phyloP scores from a whole-genome alignment of 2,888 invertebrate genomes.

The Lutraria lutraria region DNA sequence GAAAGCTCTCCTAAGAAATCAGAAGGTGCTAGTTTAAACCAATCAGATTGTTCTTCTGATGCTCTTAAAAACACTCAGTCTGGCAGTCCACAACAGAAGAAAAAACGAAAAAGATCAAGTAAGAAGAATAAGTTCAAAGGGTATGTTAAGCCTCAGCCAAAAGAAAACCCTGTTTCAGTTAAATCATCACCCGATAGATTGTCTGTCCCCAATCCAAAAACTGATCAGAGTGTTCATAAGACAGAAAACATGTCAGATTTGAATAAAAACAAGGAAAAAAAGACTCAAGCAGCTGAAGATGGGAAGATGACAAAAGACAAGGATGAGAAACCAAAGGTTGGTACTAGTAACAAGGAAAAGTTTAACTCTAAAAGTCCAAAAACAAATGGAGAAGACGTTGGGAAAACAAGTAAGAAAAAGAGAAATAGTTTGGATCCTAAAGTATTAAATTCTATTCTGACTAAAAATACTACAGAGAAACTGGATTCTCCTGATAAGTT shows the following conservation, averaged over 20 bases:
- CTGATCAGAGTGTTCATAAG: neutral
- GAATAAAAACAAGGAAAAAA: neutral
- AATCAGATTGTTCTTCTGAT: neutral
- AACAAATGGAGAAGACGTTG: neutral
- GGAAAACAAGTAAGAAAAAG: neutral
- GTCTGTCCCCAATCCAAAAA: neutral
- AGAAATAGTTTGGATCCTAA: conserved; percentile 28
- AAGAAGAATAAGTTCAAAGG: conserved; percentile 69
- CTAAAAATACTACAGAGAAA: conserved; percentile 15
- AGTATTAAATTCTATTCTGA: conserved; percentile 28
- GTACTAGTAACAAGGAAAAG: neutral
- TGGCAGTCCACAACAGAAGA: conserved; percentile 26
- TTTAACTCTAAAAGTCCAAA: neutral
- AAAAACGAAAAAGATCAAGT: conserved; percentile 56
- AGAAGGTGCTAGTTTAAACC: neutral
- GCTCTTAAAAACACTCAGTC: neutral
- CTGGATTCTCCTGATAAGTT: neutral
- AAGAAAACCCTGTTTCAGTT: neutral
- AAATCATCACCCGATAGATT: neutral
- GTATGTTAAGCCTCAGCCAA: conserved; percentile 38
- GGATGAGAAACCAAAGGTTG: neutral
- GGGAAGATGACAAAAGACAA: conserved; percentile 9
- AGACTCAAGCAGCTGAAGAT: neutral
- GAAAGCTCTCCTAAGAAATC: conserved; percentile 1
- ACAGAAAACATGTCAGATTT: neutral